These are phyloP conservation scores for Acholoe squamosa DNA, from an alignment of 2,888 invertebrate species.

Conservation along the genomic window DNA sequence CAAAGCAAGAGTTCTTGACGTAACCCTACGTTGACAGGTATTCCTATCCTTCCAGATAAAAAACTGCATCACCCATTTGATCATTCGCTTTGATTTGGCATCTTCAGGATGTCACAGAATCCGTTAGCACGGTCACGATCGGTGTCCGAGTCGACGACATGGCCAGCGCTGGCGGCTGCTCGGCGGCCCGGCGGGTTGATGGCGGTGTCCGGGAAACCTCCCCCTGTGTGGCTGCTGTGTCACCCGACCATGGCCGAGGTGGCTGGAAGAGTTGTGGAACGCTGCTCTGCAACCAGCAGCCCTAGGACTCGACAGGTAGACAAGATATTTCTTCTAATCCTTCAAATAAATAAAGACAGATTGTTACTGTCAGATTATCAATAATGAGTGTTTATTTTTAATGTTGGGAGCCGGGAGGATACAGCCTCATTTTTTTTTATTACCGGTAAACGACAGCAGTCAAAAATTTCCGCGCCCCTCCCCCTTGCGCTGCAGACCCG, in stretches of 20 bases:
- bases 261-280: conserved; percentile 76
- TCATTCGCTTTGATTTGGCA: neutral
- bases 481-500: no score
- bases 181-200: neutral
- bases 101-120: neutral
- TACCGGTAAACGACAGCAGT: no score
- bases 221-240: conserved; percentile 78
- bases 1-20: neutral
- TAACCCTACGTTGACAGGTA: neutral
- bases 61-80: neutral
- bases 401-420: no score
- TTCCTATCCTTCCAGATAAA: neutral
- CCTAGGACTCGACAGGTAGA: neutral
- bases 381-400: no score
- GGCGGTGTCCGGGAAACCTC: neutral
- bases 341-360: no score
- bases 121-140: neutral
- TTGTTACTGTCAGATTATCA: no score
- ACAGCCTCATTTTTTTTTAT: no score
- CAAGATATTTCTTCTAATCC: no score
- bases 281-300: conserved; percentile 68
- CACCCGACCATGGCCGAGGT: conserved; percentile 80
- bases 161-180: neutral
- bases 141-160: neutral
- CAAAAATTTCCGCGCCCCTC: no score